phyloP scores from a whole-genome alignment of 64 coral and sea anemone genomes.

The Porites lutea region DNA sequence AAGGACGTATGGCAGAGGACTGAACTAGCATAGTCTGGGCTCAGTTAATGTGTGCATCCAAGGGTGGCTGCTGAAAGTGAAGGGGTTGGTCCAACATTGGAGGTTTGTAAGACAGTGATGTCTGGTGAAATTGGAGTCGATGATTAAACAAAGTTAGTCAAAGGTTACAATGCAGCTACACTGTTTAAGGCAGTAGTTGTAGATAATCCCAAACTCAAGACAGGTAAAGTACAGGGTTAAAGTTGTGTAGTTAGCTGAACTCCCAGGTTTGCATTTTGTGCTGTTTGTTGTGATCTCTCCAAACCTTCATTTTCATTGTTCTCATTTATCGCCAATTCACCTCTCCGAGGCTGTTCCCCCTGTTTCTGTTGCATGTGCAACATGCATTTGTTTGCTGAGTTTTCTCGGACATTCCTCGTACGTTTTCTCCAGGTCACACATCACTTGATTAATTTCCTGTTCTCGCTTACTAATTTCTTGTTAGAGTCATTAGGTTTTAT shows the following conservation, averaged over 20 bases:
- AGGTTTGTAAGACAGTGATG: no score
- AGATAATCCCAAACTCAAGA: no score
- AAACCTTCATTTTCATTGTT: no score
- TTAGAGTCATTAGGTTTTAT: not conserved
- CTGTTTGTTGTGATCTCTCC: no score
- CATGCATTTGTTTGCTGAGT: not conserved
- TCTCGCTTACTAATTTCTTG: constrained; percentile 20
- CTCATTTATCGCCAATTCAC: not conserved
- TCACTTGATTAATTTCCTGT: constrained; percentile 14
- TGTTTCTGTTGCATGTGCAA: not conserved
- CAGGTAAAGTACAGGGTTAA: no score
- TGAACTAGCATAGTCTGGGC: not conserved
- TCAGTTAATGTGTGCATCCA: not conserved
- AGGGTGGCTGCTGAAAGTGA: not conserved
- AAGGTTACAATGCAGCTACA: no score
- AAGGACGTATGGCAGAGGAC: not conserved
- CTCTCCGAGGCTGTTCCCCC: not conserved
- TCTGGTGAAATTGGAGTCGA: not conserved
- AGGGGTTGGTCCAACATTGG: not conserved
- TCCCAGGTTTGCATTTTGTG: no score
- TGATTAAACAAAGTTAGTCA: constrained; percentile 6
- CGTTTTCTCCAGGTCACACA: not conserved
- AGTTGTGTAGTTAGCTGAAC: no score
- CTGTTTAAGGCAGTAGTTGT: no score
- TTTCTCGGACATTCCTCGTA: constrained; percentile 9